Conservation (phyloP, 2,888 invertebrate species). For the Steinernema hermaphroditum region DNA sequence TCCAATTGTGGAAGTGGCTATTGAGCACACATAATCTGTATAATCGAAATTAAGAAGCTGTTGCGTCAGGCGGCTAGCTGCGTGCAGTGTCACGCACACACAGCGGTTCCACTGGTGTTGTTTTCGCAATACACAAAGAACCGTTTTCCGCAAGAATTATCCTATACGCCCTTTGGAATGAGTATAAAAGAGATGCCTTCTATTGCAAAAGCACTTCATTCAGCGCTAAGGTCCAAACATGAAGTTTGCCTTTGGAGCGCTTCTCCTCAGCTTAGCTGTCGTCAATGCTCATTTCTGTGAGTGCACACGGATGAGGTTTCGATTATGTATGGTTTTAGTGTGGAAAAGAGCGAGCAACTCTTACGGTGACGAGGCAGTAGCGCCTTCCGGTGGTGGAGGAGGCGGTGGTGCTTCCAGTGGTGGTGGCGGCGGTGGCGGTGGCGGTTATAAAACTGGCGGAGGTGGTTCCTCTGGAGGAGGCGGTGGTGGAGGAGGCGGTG, state of each 20-base stretch:
- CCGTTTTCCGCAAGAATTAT: neutral
- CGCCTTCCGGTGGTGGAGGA: constrained; percentile 34
- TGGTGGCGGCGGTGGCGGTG: too few relatives aligned
- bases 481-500: neutral
- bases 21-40: too few relatives aligned
- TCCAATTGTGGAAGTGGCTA: too few relatives aligned
- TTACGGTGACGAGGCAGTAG: constrained; percentile 26
- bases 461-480: too few relatives aligned
- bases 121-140: neutral
- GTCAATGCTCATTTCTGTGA: neutral
- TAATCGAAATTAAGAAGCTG: too few relatives aligned
- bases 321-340: neutral
- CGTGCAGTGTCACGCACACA: too few relatives aligned
- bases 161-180: neutral
- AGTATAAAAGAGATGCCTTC: neutral
- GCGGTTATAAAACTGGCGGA: neutral
- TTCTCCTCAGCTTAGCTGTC: neutral
- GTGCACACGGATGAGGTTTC: neutral
- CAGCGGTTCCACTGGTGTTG: neutral
- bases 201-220: neutral
- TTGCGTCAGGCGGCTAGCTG: too few relatives aligned
- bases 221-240: constrained; percentile 10
- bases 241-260: constrained; percentile 5
- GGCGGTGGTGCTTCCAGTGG: too few relatives aligned
- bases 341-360: neutral